phyloP scores from a whole-genome alignment of 2,797 vertebrate species.

The Picus viridis region DNA sequence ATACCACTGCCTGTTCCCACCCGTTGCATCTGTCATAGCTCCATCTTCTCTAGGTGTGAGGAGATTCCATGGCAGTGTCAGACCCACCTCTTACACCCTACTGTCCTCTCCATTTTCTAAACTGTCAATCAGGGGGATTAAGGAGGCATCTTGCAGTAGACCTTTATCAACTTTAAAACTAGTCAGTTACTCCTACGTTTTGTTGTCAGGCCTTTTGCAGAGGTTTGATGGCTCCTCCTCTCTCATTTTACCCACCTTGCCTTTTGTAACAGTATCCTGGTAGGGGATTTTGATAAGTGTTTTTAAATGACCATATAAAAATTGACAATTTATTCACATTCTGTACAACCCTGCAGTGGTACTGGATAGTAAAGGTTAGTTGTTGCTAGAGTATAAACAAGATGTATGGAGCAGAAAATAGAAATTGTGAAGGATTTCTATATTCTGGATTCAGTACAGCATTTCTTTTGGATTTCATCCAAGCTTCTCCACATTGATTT shows the following conservation, averaged over 20 bases:
- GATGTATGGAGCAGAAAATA: background rate
- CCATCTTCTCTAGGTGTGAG: background rate
- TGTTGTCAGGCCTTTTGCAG: background rate
- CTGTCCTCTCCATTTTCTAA: background rate
- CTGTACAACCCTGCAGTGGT: background rate
- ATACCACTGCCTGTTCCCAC: rapidly evolving
- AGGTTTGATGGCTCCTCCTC: background rate
- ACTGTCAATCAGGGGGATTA: background rate
- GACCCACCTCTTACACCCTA: background rate
- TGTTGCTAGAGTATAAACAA: slow-evolving; percentile 22
- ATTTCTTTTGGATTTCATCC: slow-evolving; percentile 38
- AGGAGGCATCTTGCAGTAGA: background rate
- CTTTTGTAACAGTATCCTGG: background rate
- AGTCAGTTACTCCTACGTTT: background rate
- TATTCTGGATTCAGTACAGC: slow-evolving; percentile 24
- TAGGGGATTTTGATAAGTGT: background rate
- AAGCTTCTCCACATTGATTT: slow-evolving; percentile 36
- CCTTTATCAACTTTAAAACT: background rate
- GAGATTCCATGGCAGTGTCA: background rate
- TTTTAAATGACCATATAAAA: slow-evolving; percentile 5
- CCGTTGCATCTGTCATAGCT: background rate
- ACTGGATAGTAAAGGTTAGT: background rate
- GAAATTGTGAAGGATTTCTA: slow-evolving; percentile 14
- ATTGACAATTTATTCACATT: slow-evolving; percentile 14
- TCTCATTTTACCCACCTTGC: background rate